Base-by-base conservation (phyloP, 2,888 invertebrate species). In the Autographa gamma region DNA sequence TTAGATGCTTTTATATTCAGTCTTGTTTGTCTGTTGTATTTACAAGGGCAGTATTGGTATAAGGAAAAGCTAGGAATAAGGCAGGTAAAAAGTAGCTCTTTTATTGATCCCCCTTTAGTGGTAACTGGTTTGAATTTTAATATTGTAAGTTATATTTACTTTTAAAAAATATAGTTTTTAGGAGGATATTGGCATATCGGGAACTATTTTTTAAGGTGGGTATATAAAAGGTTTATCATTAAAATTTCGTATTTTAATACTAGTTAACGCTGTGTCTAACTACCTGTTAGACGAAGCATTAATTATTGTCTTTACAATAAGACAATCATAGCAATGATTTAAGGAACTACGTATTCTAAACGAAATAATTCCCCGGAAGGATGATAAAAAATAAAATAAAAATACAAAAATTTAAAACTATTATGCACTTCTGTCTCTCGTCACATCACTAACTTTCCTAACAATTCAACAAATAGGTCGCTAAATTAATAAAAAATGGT, bases 381-480 rank as follows among this genome's bases (percentile, higher is more conserved):
- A 41, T 8, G 60, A 72, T 63, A 68, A 9, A 41, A 77, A 64
- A 16, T 64, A 48, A 13, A 64, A 9, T 48, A 34, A 74, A 68
- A 60, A 71, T 67, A 34, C 72, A 81, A 77, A 74, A 72, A 77
- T 79, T 69, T n/a, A 56, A 58, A 69, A 74, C 66, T 69, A 70
- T 67, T 38, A 71, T 48, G 65, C 54, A 63, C 54, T 69, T 72
- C 19, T n/a, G 68, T 72, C 76, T 82, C 79, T 78, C 80, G 80
- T 82, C 85, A 83, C 83, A 83, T 76, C 76, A 65, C 63, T 73
- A 76, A 83, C 78, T 32, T 72, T 62, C n/a, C 48, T 68, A 71
- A 72, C 63, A 73, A 70, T 76, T 76, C 76, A 73, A 77, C 78
- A 81, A 66, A 71, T 77, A 72, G 71, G 79, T 85, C 80, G 76